Conservation (phyloP, 2,888 invertebrate genomes). For the Horisme vitalbata region DNA sequence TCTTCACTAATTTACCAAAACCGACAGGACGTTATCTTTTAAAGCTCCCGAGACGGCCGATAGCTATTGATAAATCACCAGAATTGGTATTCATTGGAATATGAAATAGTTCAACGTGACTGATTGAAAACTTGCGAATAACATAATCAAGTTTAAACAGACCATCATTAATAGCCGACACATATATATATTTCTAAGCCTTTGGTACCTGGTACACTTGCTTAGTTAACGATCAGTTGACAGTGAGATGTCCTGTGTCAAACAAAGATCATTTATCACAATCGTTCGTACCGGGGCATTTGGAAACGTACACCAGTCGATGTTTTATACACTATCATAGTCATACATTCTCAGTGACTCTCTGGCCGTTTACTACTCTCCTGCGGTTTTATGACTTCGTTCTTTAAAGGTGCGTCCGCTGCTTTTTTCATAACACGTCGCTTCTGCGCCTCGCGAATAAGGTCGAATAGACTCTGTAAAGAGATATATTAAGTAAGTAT, state of each 20-base stretch:
- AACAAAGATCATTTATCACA: no score
- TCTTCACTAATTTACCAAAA: constrained; percentile 53
- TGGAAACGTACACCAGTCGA: constrained; percentile 10
- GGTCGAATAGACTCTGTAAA: constrained; percentile 74
- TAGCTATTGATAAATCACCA: constrained; percentile 5
- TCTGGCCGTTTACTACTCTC: constrained; percentile 64
- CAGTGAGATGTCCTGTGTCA: no score
- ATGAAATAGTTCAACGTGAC: no score
- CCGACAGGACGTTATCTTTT: constrained; percentile 47
- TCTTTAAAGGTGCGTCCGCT: constrained; percentile 46
- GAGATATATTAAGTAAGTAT: neutral
- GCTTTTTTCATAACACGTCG: constrained; percentile 68
- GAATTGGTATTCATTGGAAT: no score
- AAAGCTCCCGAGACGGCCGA: neutral
- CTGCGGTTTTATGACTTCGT: constrained; percentile 54
- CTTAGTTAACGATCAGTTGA: no score
- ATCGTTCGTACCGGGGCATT: constrained; percentile 4
- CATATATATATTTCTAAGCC: no score
- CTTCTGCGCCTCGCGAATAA: constrained; percentile 73
- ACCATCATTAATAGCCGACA: no score
- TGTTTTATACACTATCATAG: constrained; percentile 23
- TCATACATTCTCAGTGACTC: constrained; percentile 58
- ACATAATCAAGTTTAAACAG: no score
- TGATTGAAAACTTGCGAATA: no score
- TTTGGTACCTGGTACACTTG: no score